These are phyloP conservation scores for Paramormyrops kingsleyae DNA, from an alignment of 2,113 vertebrate species.

Conservation along the genomic window DNA sequence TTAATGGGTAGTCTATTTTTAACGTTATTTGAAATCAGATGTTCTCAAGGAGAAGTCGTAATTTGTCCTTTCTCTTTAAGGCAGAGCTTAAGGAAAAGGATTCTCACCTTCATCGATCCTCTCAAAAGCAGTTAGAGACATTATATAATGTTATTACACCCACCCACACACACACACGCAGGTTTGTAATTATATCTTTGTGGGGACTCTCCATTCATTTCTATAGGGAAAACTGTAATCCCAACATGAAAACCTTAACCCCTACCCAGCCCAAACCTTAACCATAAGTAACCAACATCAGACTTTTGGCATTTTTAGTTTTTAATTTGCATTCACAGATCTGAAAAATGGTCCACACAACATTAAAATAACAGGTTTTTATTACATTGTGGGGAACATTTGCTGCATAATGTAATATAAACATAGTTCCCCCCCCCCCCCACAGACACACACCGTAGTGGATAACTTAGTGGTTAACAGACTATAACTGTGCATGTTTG, in stretches of 20 bases:
- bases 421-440: background rate
- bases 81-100: background rate
- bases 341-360: too few relatives aligned
- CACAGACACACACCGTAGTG: background rate
- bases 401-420: background rate
- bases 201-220: too few relatives aligned
- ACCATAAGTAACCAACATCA: too few relatives aligned
- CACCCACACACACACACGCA: background rate
- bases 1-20: background rate
- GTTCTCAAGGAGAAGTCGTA: background rate
- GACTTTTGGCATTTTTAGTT: too few relatives aligned
- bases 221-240: too few relatives aligned
- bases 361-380: background rate
- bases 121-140: background rate
- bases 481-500: background rate
- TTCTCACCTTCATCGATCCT: background rate
- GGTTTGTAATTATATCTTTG: too few relatives aligned
- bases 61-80: background rate
- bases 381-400: background rate
- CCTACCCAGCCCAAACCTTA: too few relatives aligned
- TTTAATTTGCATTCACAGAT: too few relatives aligned
- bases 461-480: background rate
- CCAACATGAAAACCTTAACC: too few relatives aligned
- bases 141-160: background rate
- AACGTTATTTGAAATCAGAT: background rate